Evolutionary conservation across 2,797 vertebrate genomes (phyloP).

Genomic region (Meda fulgida): DNA sequence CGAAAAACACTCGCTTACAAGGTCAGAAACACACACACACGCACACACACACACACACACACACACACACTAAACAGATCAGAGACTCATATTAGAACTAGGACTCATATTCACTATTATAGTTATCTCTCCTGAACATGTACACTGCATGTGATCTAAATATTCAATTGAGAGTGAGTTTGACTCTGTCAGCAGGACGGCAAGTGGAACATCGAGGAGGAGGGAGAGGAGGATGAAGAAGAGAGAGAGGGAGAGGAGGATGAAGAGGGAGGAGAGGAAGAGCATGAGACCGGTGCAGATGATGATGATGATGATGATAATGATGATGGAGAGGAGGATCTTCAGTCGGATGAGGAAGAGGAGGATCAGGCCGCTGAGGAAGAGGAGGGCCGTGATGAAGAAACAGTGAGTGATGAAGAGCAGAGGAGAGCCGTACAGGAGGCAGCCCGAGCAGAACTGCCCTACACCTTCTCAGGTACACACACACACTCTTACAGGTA

Average conservation of each 20-base stretch:
- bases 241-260: constrained; percentile 39
- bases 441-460: constrained; percentile 84
- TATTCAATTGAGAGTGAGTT: not conserved
- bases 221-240: constrained; percentile 45
- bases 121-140: too few relatives aligned
- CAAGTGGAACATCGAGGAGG: constrained; percentile 76
- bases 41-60: not conserved
- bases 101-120: too few relatives aligned
- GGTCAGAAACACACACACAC: constrained; percentile 67
- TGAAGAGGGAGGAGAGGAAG: constrained; percentile 45
- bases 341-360: constrained; percentile 70
- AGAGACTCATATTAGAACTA: too few relatives aligned
- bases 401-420: constrained; percentile 56
- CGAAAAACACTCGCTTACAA: constrained; percentile 85
- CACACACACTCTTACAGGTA: too few relatives aligned
- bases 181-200: constrained; percentile 80
- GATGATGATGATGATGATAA: constrained; percentile 50
- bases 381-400: constrained; percentile 20
- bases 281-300: not conserved
- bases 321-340: constrained; percentile 64
- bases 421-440: constrained; percentile 68
- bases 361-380: constrained; percentile 68
- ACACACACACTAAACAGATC: too few relatives aligned
- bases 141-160: not conserved
- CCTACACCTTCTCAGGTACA: constrained; percentile 81